These are phyloP conservation scores for Tokudaia muenninki DNA, from an alignment of 2,797 vertebrate species.

Conservation along the genomic window DNA sequence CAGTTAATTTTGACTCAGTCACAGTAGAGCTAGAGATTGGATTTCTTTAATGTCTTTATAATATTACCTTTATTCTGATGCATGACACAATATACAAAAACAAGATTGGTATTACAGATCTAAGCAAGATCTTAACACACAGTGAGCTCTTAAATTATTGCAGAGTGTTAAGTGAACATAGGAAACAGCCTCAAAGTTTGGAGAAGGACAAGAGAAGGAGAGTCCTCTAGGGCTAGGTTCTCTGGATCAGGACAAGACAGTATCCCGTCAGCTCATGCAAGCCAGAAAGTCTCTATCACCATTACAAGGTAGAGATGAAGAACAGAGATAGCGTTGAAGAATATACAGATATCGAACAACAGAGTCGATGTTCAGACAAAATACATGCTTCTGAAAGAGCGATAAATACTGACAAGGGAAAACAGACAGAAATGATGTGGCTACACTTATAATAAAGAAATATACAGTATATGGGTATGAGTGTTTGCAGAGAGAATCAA, in stretches of 20 bases:
- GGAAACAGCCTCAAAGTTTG: not conserved
- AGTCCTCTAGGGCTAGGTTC: not conserved
- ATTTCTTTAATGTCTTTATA: not conserved
- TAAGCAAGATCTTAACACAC: not conserved
- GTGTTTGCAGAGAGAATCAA: not conserved
- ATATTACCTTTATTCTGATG: not conserved
- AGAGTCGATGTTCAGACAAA: not conserved
- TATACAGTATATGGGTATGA: accelerated
- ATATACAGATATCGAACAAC: not conserved
- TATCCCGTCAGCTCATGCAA: not conserved
- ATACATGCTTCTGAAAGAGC: not conserved
- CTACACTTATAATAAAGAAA: not conserved
- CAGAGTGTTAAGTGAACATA: not conserved
- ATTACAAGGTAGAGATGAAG: not conserved
- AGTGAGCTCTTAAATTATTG: not conserved
- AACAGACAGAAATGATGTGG: not conserved
- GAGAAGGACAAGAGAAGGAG: not conserved
- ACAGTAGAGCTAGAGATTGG: not conserved
- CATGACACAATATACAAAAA: not conserved
- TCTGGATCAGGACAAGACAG: not conserved
- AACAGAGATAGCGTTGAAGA: not conserved
- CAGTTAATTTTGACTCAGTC: not conserved
- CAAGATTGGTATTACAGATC: not conserved
- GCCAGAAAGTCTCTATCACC: not conserved
- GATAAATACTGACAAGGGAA: not conserved